phyloP scores from a whole-genome alignment of 2,888 invertebrate genomes.

The Pristionchus maxplancki region DNA sequence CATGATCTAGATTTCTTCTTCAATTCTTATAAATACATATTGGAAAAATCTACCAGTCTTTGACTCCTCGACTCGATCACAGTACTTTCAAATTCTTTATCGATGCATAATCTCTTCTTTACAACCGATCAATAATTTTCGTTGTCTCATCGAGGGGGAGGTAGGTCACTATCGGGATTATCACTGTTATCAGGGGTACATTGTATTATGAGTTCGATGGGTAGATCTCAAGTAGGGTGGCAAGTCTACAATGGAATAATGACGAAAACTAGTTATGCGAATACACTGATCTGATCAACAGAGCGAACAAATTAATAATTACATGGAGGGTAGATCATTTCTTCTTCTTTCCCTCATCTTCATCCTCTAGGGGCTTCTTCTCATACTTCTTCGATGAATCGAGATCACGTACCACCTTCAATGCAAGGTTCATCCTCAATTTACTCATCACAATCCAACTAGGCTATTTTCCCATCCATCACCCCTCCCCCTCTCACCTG shows the following conservation, averaged over 20 bases:
- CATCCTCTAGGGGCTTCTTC: conserved; percentile 33
- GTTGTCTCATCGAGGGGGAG: not conserved
- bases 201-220: conserved; percentile 4
- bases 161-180: conserved; percentile 17
- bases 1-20: not conserved
- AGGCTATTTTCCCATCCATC: not conserved
- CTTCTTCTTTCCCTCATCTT: conserved; percentile 28
- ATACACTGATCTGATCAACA: conserved; percentile 16
- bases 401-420: conserved; percentile 44
- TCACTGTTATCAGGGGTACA: not conserved
- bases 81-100: not conserved
- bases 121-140: conserved; percentile 10
- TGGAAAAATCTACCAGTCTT: not conserved
- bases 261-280: not conserved
- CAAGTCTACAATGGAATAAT: not conserved
- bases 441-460: not conserved
- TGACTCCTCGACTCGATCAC: not conserved
- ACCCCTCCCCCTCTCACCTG: conserved; percentile 78
- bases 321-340: not conserved
- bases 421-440: too few species aligned
- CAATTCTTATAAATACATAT: not conserved
- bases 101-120: conserved; percentile 24
- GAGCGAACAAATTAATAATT: conserved; percentile 14
- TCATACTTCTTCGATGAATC: conserved; percentile 46
- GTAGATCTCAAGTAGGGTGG: not conserved